These are phyloP conservation scores for Philaenus spumarius DNA, from an alignment of 1,140 invertebrate genomes.

Conservation along the genomic window DNA sequence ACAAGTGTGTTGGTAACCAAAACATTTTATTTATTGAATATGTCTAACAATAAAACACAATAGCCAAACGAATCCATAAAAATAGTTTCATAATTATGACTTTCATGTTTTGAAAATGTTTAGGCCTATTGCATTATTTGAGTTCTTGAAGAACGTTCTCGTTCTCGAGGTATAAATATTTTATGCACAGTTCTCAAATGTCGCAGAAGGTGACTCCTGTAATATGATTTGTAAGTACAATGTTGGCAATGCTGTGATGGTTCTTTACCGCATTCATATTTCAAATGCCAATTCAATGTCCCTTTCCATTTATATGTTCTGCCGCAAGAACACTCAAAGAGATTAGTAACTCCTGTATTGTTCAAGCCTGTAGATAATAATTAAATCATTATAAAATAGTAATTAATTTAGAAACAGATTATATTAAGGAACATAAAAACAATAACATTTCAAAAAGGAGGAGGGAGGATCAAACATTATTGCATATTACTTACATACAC, in stretches of 20 bases:
- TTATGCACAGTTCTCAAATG: constrained; percentile 35
- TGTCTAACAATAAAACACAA: no score
- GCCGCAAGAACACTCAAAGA: background rate
- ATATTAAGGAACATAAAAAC: background rate
- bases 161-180: background rate
- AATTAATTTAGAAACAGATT: background rate
- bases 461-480: background rate
- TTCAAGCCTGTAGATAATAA: no score
- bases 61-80: no score
- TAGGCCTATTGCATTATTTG: no score
- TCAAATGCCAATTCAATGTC: constrained; percentile 37
- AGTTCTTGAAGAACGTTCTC: background rate
- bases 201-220: constrained; percentile 45
- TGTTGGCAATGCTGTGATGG: constrained; percentile 46
- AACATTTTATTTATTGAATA: no score
- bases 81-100: no score
- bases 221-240: constrained; percentile 47
- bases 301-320: background rate
- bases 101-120: no score
- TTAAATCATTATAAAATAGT: background rate
- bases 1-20: no score
- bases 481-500: background rate
- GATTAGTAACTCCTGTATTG: no score
- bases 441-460: background rate
- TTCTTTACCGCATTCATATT: constrained; percentile 46